Percentiles rank a stretch among this genome's conserved stretches.
phyloP scores from a whole-genome alignment of 2,113 vertebrate species.

The Malurus melanocephalus region DNA sequence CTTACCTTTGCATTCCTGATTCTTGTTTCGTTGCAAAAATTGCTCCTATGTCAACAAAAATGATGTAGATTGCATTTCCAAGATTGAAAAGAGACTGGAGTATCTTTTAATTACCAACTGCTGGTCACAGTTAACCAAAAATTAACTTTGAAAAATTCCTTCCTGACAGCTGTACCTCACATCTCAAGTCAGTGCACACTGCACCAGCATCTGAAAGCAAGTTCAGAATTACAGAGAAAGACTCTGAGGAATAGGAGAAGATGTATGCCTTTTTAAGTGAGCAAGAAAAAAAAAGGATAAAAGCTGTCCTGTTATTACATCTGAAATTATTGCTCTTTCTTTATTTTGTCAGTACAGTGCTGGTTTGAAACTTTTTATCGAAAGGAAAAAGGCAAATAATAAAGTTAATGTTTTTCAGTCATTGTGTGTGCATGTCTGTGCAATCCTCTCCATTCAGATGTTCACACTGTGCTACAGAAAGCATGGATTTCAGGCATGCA shows the following conservation, averaged over 20 bases:
- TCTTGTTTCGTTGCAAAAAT: background rate
- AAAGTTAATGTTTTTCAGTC: background rate
- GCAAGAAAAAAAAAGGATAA: background rate
- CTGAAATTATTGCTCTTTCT: background rate
- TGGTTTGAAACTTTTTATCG: background rate
- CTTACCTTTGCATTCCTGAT: background rate
- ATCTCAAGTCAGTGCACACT: background rate
- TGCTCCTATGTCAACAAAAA: background rate
- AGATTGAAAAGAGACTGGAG: background rate
- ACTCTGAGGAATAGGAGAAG: background rate
- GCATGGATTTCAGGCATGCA: background rate
- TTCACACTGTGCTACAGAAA: background rate
- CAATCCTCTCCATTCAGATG: fast-evolving
- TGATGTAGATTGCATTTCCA: background rate
- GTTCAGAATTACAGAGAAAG: background rate
- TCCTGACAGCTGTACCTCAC: background rate
- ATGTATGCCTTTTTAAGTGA: background rate
- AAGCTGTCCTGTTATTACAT: background rate
- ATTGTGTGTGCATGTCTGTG: fast-evolving
- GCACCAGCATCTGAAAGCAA: background rate
- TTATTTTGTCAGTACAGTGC: background rate
- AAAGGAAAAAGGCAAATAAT: background rate
- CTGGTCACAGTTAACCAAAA: background rate
- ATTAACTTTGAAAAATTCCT: background rate
- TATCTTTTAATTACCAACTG: background rate